Evolutionary conservation across 2,888 invertebrate genomes (phyloP).

Genomic region (Cantharis rustica): DNA sequence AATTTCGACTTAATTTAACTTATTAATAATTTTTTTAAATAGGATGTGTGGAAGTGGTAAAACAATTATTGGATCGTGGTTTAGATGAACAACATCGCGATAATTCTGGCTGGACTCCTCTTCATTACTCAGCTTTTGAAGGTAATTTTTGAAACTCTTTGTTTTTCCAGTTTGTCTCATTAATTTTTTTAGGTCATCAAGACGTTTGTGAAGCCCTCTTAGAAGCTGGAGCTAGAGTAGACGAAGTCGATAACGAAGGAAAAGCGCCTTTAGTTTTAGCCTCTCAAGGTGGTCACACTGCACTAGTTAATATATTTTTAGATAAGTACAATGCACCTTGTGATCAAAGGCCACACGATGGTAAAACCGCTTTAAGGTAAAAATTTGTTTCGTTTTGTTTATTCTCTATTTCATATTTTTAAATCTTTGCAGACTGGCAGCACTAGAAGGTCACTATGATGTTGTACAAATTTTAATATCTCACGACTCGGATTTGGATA

Average conservation of each 20-base stretch:
- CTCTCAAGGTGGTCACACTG: slow-evolving; percentile 85
- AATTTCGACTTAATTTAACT: not conserved
- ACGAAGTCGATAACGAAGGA: slow-evolving; percentile 90
- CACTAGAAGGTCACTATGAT: slow-evolving; percentile 84
- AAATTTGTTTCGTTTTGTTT: not conserved
- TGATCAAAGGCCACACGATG: slow-evolving; percentile 87
- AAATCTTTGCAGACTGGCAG: slow-evolving; percentile 66
- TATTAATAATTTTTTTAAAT: not conserved
- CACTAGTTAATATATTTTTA: slow-evolving; percentile 68
- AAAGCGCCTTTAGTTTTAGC: slow-evolving; percentile 87
- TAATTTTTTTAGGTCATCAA: slow-evolving; percentile 67
- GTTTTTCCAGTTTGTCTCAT: not conserved
- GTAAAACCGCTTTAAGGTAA: slow-evolving; percentile 82
- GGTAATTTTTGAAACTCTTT: slow-evolving; percentile 53
- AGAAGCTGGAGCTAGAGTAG: slow-evolving; percentile 86
- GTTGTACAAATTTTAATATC: slow-evolving; percentile 71
- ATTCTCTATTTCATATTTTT: not conserved
- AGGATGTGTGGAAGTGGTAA: slow-evolving; percentile 84
- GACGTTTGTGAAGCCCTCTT: slow-evolving; percentile 81
- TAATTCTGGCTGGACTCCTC: slow-evolving; percentile 95
- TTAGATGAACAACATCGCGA: slow-evolving; percentile 87
- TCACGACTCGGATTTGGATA: slow-evolving; percentile 83
- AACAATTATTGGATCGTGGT: slow-evolving; percentile 85
- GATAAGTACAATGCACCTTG: slow-evolving; percentile 78
- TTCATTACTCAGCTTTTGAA: slow-evolving; percentile 96